Evolutionary conservation across 2,888 invertebrate genomes (phyloP).

Genomic region (Stenodera caucasica): DNA sequence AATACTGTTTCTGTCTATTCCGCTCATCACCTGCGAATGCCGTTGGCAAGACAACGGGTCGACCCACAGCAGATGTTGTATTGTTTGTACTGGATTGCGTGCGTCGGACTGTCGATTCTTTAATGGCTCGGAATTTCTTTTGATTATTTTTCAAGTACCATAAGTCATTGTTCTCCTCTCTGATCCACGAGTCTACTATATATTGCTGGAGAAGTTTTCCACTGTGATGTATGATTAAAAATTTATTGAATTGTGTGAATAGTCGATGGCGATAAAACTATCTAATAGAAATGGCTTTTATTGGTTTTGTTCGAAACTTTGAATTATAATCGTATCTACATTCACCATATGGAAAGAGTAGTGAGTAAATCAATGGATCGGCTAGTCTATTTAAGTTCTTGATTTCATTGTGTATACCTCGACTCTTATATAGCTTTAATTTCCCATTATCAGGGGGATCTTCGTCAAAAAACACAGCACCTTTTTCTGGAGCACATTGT

Average conservation of each 20-base stretch:
- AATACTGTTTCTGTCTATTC: slow-evolving; percentile 13
- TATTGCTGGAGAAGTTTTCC: slow-evolving; percentile 24
- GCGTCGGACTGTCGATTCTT: background rate
- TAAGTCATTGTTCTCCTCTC: slow-evolving; percentile 7
- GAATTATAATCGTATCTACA: background rate
- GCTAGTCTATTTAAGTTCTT: slow-evolving; percentile 7
- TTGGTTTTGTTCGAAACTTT: too few species aligned
- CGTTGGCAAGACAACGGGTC: slow-evolving; percentile 14
- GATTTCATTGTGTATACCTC: background rate
- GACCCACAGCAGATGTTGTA: background rate
- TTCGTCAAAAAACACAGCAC: background rate
- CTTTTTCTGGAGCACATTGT: too few species aligned
- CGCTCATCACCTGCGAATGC: background rate
- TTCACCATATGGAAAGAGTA: slow-evolving; percentile 9
- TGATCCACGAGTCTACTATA: slow-evolving; percentile 15
- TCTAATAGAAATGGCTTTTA: background rate
- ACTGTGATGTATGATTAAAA: too few species aligned
- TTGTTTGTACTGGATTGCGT: slow-evolving; percentile 10
- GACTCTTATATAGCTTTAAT: background rate
- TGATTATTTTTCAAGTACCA: slow-evolving; percentile 13
- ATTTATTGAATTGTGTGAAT: too few species aligned
- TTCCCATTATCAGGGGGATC: background rate
- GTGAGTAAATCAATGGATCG: slow-evolving; percentile 11
- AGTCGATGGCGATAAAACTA: background rate
- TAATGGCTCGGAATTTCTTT: slow-evolving; percentile 1